Evolutionary conservation across 2,797 vertebrate species (phyloP), one percentile per base, ranked within the genome.

Genomic region (Natrix natrix): DNA sequence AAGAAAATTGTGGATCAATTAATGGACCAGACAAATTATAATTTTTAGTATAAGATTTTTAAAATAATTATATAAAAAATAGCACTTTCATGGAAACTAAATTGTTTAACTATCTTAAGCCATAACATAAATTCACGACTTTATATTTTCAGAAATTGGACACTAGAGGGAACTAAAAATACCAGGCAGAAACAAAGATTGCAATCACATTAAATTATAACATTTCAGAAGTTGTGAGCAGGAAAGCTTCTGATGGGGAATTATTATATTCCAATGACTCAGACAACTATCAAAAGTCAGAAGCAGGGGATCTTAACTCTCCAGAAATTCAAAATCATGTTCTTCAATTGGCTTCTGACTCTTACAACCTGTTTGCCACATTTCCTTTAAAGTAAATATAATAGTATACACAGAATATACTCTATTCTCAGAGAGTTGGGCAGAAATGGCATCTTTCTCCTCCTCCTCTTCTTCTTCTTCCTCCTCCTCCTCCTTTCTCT

Each of bases 171-270:
- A 32, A 69, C 66, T 69, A 69, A 69, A 69, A 32, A 69, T 69
- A 7, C 66, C n/a, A 69, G n/a, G 66, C 66, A 69, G 66, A 69
- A 69, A 32, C n/a, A 32, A n/a, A 63, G 83, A 55, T 28, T 63
- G n/a, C 59, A 63, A 87, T 54, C 83, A 87, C 43, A 26, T 91
- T 60, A 55, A 54, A 91, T 91, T 91, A 91, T 61, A 63, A 28
- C 17, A 87, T 61, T 32, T 59, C 43, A 87, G 59, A 87, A 61
- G 57, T 43, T 86, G 57, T 28, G 87, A 91, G 83, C 91, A 87
- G 83, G 43, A 87, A 86, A 28, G 28, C 61, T 28, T 60, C 91
- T 54, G 48, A 26, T 63, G 78, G 91, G 43, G 48, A 54, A 52
- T 87, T 24, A 52, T 60, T 86, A 37, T 32, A 87, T 86, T 87